These are phyloP conservation scores for Poeciliopsis turneri DNA, from an alignment of 2,797 vertebrate genomes.

Conservation along the genomic window DNA sequence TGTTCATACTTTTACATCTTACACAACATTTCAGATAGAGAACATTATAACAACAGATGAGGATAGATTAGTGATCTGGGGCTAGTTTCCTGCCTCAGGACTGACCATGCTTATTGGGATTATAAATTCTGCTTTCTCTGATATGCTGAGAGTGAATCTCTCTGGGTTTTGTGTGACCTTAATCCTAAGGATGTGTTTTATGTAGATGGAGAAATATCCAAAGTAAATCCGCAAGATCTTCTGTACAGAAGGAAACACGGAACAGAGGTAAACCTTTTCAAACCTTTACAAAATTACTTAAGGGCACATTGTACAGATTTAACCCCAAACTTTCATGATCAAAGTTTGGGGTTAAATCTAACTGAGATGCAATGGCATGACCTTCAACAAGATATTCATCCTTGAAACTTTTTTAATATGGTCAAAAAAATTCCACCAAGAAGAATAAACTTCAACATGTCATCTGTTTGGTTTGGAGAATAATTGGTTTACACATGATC, in stretches of 20 bases:
- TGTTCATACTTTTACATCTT: not conserved
- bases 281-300: too few species aligned
- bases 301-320: too few species aligned
- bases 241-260: not conserved
- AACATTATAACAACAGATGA: not conserved
- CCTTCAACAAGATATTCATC: not conserved
- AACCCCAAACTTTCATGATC: too few species aligned
- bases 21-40: not conserved
- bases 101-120: not conserved
- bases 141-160: not conserved
- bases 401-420: not conserved
- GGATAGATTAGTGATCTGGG: not conserved
- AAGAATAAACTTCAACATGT: not conserved
- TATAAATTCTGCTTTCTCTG: not conserved
- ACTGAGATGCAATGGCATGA: not conserved
- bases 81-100: not conserved
- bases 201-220: not conserved
- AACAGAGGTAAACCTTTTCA: too few species aligned
- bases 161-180: not conserved
- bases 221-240: not conserved
- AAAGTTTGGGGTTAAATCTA: not conserved
- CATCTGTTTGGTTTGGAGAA: not conserved
- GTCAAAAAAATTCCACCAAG: not conserved
- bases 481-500: not conserved
- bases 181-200: not conserved